Evolutionary conservation across 1,140 invertebrate genomes (phyloP), one percentile per base, ranked within the genome.

Genomic region (Bathynomus jamesi): DNA sequence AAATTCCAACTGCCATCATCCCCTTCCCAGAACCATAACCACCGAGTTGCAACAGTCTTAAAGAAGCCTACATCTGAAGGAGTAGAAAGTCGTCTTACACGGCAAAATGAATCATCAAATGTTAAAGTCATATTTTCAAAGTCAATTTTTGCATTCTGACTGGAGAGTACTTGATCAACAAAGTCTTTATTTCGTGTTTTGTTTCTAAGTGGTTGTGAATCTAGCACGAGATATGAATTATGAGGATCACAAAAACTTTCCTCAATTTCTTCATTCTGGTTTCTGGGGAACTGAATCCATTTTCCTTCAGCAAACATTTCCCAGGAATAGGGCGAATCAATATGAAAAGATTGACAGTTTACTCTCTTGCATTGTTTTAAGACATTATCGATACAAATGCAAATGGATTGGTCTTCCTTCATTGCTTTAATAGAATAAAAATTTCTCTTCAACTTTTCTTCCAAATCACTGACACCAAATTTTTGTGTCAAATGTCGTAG

Each of bases 1-100:
- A 67, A 70, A 21, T 65, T 46, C 61, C 66, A 71, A 7, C 10
- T n/a, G n/a, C 66, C 69, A 65, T 71, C 46, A 30, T 68, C 46
- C 28, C 46, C 67, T 29, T 68, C 21, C 69, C 67, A 67, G 53
- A 69, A 74, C 75, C 75, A 76, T 3, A 76, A 24, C 72, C 72
- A 76, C 5, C 75, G 71, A 8, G 72, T 73, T 2, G 72, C 65
- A 28, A 70, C 3, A 31, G 21, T 60, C 24, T 60, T 4, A 17
- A 63, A n/a, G 13, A n/a, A 61, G 4, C 32, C 66, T 2, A 76
- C 40, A 31, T 76, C 75, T 11, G 75, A 76, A 4, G 65, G 28
- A 28, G 75, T 76, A 13, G 75, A 74, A 4, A 76, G 53, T 32
- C 75, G 70, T 13, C 72, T 65, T 7, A 76, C 61, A 2, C 24